Conservation (phyloP, 2,797 vertebrate genomes). For the Enteromius thamalakanensis region DNA sequence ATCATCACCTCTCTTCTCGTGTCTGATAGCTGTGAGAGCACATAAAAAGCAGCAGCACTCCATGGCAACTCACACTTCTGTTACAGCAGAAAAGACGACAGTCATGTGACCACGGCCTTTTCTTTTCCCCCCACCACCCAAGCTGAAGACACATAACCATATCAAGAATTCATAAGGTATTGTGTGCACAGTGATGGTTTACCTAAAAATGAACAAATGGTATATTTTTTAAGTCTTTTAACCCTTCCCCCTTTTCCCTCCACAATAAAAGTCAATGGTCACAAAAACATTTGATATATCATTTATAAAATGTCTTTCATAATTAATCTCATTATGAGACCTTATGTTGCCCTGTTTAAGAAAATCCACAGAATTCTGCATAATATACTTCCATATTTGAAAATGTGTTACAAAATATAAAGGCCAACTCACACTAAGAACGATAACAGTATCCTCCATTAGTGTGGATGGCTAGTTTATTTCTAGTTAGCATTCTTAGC, state of each 20-base stretch:
- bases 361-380: not conserved
- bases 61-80: slow-evolving; percentile 41
- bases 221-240: too few relatives aligned
- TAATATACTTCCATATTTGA: not conserved
- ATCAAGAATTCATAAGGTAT: slow-evolving; percentile 1
- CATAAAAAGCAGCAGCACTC: slow-evolving; percentile 14
- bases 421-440: not conserved
- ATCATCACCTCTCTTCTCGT: not conserved
- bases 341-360: not conserved
- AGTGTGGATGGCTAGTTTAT: not conserved
- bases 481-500: too few relatives aligned
- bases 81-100: slow-evolving; percentile 10
- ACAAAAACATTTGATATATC: too few relatives aligned
- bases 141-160: not conserved
- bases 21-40: slow-evolving; percentile 15
- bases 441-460: not conserved
- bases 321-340: not conserved
- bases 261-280: too few relatives aligned
- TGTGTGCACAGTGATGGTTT: too few relatives aligned
- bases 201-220: not conserved
- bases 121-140: not conserved
- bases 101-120: slow-evolving; percentile 24
- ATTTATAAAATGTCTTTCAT: not conserved
- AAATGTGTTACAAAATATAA: not conserved
- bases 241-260: too few relatives aligned